Evolutionary conservation across 2,888 invertebrate genomes (phyloP).

Genomic region (Leptopilina myrica): DNA sequence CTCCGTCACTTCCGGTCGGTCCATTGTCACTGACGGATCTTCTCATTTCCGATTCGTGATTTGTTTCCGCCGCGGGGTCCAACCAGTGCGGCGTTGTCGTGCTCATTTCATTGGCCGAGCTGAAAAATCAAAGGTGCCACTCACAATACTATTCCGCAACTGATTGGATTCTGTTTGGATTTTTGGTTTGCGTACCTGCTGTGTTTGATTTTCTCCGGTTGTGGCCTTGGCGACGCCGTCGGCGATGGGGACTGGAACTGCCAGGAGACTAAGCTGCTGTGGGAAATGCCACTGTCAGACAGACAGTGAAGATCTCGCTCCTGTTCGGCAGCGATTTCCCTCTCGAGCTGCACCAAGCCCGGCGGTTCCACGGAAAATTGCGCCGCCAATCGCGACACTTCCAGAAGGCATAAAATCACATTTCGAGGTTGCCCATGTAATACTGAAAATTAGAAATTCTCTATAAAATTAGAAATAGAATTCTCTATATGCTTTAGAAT

Average conservation of each 20-base stretch:
- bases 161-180: too few relatives aligned
- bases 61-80: conserved; percentile 62
- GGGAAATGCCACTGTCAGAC: conserved; percentile 81
- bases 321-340: conserved; percentile 90
- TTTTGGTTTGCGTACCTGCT: conserved; percentile 75
- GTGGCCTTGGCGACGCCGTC: conserved; percentile 73
- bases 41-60: conserved; percentile 72
- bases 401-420: conserved; percentile 90
- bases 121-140: conserved; percentile 45
- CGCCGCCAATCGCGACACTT: conserved; percentile 89
- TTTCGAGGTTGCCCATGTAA: conserved; percentile 90
- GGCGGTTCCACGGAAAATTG: conserved; percentile 89
- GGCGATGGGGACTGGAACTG: conserved; percentile 81
- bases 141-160: too few relatives aligned
- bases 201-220: conserved; percentile 78
- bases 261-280: conserved; percentile 82
- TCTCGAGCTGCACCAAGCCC: conserved; percentile 88
- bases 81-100: conserved; percentile 68
- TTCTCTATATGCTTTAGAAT: too few relatives aligned
- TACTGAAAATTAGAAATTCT: conserved; percentile 79
- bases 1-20: conserved; percentile 79
- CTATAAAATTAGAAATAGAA: too few relatives aligned
- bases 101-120: conserved; percentile 73
- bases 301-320: conserved; percentile 80
- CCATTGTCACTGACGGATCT: conserved; percentile 74